Evolutionary conservation across 1,140 invertebrate species (phyloP).

Genomic region (Zaprionus ornatus): DNA sequence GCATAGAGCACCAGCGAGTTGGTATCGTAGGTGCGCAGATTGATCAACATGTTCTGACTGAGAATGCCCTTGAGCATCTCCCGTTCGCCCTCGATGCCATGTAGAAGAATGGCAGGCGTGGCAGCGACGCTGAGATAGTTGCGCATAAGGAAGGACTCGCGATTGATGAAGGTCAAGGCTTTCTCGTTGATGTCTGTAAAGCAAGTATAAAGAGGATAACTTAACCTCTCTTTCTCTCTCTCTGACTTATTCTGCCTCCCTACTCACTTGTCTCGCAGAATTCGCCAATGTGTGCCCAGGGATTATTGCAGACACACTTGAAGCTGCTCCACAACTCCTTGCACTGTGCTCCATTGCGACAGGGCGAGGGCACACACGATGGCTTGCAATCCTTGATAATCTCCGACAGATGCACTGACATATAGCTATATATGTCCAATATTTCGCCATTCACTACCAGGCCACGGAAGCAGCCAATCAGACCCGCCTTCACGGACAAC

Average conservation of each 20-base stretch:
- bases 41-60: constrained; percentile 91
- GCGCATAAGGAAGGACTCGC: constrained; percentile 90
- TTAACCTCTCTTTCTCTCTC: not conserved
- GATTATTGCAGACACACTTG: constrained; percentile 94
- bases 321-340: constrained; percentile 96
- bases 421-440: constrained; percentile 95
- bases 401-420: constrained; percentile 95
- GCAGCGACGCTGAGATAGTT: constrained; percentile 87
- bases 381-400: constrained; percentile 97
- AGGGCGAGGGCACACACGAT: constrained; percentile 96
- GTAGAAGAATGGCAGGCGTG: constrained; percentile 79
- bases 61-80: constrained; percentile 90
- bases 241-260: not conserved
- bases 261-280: constrained; percentile 94
- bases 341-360: constrained; percentile 94
- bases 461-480: constrained; percentile 96
- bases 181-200: constrained; percentile 93
- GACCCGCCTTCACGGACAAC: constrained; percentile 92
- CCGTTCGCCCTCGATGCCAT: constrained; percentile 86
- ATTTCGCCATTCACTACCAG: constrained; percentile 96
- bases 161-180: constrained; percentile 93
- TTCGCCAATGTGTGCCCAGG: constrained; percentile 94
- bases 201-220: not conserved
- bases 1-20: constrained; percentile 94
- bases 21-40: constrained; percentile 93